Percentiles rank a stretch among this genome's conserved stretches.
Evolutionary conservation across 2,797 vertebrate species (phyloP).

Genomic region (Acipenser transmontanus): DNA sequence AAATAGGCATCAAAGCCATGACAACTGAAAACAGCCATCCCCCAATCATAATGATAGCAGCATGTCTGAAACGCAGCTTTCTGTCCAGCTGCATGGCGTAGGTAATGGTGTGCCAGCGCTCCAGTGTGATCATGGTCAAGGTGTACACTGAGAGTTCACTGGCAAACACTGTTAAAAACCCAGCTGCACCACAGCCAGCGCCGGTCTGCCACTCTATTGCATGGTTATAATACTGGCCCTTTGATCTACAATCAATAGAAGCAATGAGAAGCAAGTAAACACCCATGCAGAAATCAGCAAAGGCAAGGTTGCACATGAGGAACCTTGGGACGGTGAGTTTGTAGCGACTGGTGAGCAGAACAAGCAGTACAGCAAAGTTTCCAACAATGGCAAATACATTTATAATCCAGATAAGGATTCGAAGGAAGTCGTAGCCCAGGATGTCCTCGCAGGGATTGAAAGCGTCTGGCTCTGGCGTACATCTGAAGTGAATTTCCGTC

Average conservation of each 20-base stretch:
- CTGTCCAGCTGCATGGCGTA: constrained; percentile 80
- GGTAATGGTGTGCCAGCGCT: constrained; percentile 87
- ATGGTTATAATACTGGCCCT: constrained; percentile 80
- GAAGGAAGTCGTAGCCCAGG: constrained; percentile 72
- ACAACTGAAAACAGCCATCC: constrained; percentile 79
- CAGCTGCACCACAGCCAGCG: constrained; percentile 66
- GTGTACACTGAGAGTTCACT: constrained; percentile 87
- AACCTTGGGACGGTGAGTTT: constrained; percentile 82
- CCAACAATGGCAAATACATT: constrained; percentile 67
- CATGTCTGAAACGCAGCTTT: constrained; percentile 70
- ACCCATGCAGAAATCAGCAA: constrained; percentile 87
- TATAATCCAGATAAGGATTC: constrained; percentile 79
- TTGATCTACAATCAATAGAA: constrained; percentile 70
- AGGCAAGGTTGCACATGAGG: constrained; percentile 87
- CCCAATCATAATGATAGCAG: constrained; percentile 67
- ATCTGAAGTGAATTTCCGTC: constrained; percentile 59
- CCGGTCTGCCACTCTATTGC: constrained; percentile 86
- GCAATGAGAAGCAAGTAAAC: constrained; percentile 85
- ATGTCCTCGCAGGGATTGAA: constrained; percentile 90
- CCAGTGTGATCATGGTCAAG: constrained; percentile 76
- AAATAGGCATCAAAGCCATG: constrained; percentile 71
- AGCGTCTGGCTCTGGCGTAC: constrained; percentile 73
- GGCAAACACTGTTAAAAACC: constrained; percentile 83
- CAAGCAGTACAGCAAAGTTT: constrained; percentile 70
- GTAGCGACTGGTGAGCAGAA: constrained; percentile 69